Evolutionary conservation across 2,113 vertebrate genomes (phyloP).

Genomic region (Plecotus auritus): DNA sequence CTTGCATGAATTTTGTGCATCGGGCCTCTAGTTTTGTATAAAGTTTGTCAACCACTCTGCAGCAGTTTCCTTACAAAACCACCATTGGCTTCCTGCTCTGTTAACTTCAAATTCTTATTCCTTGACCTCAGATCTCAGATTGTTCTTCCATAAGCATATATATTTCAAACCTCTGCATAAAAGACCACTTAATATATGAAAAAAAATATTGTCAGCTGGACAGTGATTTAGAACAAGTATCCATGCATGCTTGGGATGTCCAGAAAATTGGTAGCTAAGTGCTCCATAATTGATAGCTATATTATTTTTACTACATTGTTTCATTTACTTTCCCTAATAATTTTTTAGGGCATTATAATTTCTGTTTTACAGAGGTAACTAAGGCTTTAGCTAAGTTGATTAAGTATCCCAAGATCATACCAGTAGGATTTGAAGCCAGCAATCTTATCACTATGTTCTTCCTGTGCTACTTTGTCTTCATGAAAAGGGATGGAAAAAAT

Average conservation of each 20-base stretch:
- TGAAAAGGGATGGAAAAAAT: not conserved
- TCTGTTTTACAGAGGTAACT: not conserved
- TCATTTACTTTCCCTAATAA: not conserved
- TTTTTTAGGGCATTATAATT: not conserved
- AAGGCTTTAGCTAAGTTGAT: not conserved
- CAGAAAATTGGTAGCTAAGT: not conserved
- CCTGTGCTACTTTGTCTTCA: not conserved
- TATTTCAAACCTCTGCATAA: not conserved
- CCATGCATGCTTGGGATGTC: not conserved
- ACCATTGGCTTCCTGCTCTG: not conserved
- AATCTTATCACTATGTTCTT: not conserved
- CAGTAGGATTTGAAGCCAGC: not conserved
- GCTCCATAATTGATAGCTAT: not conserved
- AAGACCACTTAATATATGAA: not conserved
- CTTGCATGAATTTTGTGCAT: no score
- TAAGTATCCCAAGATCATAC: not conserved
- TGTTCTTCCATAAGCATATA: not conserved
- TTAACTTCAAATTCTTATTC: not conserved
- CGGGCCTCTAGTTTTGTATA: not conserved
- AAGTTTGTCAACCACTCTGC: not conserved
- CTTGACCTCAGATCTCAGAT: not conserved
- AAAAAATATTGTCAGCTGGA: not conserved
- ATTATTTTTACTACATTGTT: not conserved
- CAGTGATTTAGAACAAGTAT: not conserved
- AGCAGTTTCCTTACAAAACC: not conserved